These are phyloP conservation scores for Turdus rufiventris DNA, from an alignment of 2,113 vertebrate species.

Conservation along the genomic window DNA sequence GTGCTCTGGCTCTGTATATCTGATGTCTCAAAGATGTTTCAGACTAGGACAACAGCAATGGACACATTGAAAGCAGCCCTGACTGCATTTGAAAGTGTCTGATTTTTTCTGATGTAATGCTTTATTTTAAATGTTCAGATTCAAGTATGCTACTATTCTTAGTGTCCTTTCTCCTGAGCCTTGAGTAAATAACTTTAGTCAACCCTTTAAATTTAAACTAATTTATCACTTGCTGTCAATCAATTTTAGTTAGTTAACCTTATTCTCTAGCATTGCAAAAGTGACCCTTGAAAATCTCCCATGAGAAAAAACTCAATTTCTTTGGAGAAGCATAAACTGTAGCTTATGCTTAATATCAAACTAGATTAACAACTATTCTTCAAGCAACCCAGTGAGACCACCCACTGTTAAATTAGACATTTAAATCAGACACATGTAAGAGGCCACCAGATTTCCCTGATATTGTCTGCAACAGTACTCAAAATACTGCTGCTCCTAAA, in stretches of 20 bases:
- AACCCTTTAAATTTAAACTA: background rate
- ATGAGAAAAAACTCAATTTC: background rate
- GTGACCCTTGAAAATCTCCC: background rate
- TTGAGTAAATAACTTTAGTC: background rate
- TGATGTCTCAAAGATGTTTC: background rate
- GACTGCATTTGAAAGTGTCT: background rate
- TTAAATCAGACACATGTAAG: background rate
- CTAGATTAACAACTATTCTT: background rate
- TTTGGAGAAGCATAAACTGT: background rate
- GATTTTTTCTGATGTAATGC: background rate
- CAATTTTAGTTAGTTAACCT: background rate
- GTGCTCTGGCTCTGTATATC: background rate
- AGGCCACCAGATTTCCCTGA: background rate
- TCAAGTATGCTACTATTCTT: background rate
- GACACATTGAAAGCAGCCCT: background rate
- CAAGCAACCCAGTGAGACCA: background rate
- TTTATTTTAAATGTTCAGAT: background rate
- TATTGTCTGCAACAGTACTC: background rate
- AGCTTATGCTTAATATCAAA: background rate
- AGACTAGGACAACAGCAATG: background rate
- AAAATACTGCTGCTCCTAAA: background rate
- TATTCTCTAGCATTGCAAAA: background rate
- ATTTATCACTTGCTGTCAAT: background rate
- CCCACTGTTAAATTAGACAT: background rate
- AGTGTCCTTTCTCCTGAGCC: background rate